Evolutionary conservation across 2,888 invertebrate genomes (phyloP).

Genomic region (Hirtodrosophila confusa): DNA sequence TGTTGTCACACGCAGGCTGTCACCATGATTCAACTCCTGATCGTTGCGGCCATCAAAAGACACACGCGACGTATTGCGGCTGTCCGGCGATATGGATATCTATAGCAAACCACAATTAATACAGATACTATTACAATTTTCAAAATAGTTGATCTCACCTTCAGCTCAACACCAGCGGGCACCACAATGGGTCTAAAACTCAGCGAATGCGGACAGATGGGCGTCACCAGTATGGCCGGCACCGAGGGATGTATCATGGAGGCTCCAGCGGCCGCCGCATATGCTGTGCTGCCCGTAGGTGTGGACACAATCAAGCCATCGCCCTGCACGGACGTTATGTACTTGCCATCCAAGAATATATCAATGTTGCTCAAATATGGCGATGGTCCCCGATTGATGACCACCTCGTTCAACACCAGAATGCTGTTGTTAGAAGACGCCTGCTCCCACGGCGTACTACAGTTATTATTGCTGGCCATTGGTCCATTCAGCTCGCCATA

Average conservation of each 20-base stretch:
- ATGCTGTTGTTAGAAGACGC: slow-evolving; percentile 49
- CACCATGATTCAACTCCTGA: slow-evolving; percentile 96
- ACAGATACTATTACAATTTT: slow-evolving; percentile 84
- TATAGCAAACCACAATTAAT: slow-evolving; percentile 76
- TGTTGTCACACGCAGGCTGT: slow-evolving; percentile 97
- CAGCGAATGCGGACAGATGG: slow-evolving; percentile 98
- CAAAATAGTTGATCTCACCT: slow-evolving; percentile 88
- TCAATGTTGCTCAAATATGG: slow-evolving; percentile 98
- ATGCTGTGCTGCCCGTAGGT: slow-evolving; percentile 97
- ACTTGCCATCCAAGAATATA: slow-evolving; percentile 96
- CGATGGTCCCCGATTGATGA: slow-evolving; percentile 97
- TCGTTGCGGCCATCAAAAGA: slow-evolving; percentile 98
- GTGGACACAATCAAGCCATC: slow-evolving; percentile 97
- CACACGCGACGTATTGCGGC: slow-evolving; percentile 97
- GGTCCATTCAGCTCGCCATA: slow-evolving; percentile 6
- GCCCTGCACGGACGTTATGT: slow-evolving; percentile 97
- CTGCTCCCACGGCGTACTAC: background rate
- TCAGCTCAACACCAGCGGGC: slow-evolving; percentile 97
- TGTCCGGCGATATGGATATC: slow-evolving; percentile 95
- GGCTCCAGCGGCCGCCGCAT: slow-evolving; percentile 97
- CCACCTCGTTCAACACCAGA: slow-evolving; percentile 96
- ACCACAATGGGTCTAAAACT: slow-evolving; percentile 99
- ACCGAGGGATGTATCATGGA: slow-evolving; percentile 99
- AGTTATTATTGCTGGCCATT: slow-evolving; percentile 48
- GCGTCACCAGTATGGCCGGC: slow-evolving; percentile 98